phyloP scores from a whole-genome alignment of 2,797 vertebrate species.

The Lepilemur septentrionalis region DNA sequence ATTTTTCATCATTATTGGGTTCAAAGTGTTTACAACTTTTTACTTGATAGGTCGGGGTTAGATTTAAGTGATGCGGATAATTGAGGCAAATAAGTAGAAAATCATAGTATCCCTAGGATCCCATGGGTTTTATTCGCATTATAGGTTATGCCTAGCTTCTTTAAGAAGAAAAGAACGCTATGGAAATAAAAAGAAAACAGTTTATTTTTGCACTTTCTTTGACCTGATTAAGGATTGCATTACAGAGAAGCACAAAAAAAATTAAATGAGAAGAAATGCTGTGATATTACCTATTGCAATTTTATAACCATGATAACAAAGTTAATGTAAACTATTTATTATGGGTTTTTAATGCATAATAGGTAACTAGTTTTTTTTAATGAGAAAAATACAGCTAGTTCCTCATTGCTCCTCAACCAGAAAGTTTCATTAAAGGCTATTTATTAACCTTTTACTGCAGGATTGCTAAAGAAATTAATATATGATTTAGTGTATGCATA shows the following conservation, averaged over 20 bases:
- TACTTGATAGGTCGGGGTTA: neutral
- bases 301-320: neutral
- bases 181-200: neutral
- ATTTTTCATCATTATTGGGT: neutral
- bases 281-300: neutral
- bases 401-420: neutral
- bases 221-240: neutral
- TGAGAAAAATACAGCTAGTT: neutral
- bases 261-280: conserved; percentile 19
- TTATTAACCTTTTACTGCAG: neutral
- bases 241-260: conserved; percentile 20
- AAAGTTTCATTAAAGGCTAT: neutral
- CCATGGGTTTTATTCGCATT: neutral
- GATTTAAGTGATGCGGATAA: neutral
- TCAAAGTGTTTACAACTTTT: neutral
- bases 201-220: neutral
- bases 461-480: neutral
- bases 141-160: neutral
- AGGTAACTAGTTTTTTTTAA: neutral
- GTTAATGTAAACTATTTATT: neutral
- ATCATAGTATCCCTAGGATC: neutral
- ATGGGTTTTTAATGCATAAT: neutral
- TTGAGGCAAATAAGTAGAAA: neutral
- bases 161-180: neutral
- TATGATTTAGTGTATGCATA: neutral